These are phyloP conservation scores for Pachypanchax playfairii DNA, from an alignment of 2,113 vertebrate genomes.

Conservation along the genomic window DNA sequence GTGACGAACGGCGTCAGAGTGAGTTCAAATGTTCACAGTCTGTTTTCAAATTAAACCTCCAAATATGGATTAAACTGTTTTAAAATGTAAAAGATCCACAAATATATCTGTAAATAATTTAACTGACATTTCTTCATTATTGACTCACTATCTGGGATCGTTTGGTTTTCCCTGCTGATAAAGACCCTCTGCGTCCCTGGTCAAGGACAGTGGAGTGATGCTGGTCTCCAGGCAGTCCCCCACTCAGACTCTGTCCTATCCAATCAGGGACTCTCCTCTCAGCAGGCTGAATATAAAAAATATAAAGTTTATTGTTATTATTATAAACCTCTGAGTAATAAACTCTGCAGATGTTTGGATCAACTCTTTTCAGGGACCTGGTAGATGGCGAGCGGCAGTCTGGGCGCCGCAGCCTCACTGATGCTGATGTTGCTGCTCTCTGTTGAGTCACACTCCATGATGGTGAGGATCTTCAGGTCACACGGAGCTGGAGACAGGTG, in stretches of 20 bases:
- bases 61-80: not conserved
- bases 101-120: not conserved
- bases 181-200: conserved; percentile 69
- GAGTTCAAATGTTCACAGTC: no score
- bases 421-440: conserved; percentile 84
- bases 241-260: conserved; percentile 83
- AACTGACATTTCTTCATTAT: not conserved
- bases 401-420: conserved; percentile 71
- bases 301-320: no score
- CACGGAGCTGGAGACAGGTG: conserved; percentile 80
- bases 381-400: conserved; percentile 88
- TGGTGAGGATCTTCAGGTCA: conserved; percentile 93
- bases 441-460: conserved; percentile 90
- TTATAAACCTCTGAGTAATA: no score
- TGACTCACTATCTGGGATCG: conserved; percentile 84
- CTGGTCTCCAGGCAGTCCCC: conserved; percentile 89
- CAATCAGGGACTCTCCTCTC: conserved; percentile 76
- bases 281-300: conserved; percentile 49
- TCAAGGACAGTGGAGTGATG: conserved; percentile 87
- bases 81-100: not conserved
- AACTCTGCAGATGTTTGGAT: no score
- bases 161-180: conserved; percentile 67
- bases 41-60: no score
- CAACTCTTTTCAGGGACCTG: conserved; percentile 83
- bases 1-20: not conserved